Percentiles rank a stretch among this genome's conserved stretches.
Conservation (phyloP, 2,888 invertebrate genomes). For the Zygothrica quintamaculata region DNA sequence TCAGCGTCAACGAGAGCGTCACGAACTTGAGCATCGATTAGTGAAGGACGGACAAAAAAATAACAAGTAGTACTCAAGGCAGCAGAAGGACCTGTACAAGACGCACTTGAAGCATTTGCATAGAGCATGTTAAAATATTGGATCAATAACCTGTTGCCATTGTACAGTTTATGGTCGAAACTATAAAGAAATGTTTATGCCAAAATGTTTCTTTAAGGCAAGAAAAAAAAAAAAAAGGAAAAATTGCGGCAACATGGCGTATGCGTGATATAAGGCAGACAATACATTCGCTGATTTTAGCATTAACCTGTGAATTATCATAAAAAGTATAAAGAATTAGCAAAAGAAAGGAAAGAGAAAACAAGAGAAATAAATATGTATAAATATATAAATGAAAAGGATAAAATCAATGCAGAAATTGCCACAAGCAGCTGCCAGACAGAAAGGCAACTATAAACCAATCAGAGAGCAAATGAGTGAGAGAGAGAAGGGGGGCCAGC, state of each 20-base stretch:
- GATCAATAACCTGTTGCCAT: constrained; percentile 73
- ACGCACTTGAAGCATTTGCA: constrained; percentile 32
- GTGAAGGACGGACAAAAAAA: constrained; percentile 47
- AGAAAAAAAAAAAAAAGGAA: too few relatives aligned
- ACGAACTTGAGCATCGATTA: constrained; percentile 70
- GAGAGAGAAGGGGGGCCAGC: constrained; percentile 1
- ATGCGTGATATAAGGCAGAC: constrained; percentile 41
- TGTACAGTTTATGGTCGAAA: constrained; percentile 36
- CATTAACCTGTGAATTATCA: constrained; percentile 52
- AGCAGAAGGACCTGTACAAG: constrained; percentile 16
- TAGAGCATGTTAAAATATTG: constrained; percentile 44
- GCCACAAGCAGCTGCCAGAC: constrained; percentile 23
- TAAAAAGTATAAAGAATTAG: constrained; percentile 26
- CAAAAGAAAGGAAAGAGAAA: constrained; percentile 2
- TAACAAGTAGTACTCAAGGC: not conserved
- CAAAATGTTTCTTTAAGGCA: not conserved
- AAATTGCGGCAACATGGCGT: constrained; percentile 37
- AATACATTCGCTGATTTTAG: constrained; percentile 44
- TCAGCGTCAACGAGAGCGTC: constrained; percentile 52
- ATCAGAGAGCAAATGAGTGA: not conserved
- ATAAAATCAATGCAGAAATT: not conserved
- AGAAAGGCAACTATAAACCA: constrained; percentile 18
- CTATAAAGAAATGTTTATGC: not conserved
- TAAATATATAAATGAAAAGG: not conserved
- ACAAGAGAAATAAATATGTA: constrained; percentile 1